Evolutionary conservation across 2,797 vertebrate species (phyloP).

Genomic region (Scomberomorus guttatus): DNA sequence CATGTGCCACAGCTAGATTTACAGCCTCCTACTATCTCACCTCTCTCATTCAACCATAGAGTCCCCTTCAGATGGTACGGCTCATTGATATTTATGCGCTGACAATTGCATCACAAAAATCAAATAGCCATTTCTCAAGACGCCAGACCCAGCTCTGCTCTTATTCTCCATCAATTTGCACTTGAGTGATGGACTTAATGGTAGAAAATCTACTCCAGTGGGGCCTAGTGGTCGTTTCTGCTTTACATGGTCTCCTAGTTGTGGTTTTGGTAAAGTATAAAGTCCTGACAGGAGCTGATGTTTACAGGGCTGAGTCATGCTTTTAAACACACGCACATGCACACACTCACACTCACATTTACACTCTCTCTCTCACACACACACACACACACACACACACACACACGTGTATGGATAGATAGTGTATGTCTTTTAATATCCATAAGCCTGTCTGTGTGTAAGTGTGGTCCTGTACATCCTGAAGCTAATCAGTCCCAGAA

Average conservation of each 20-base stretch:
- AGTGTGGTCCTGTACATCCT: conserved; percentile 56
- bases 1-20: conserved; percentile 69
- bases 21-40: conserved; percentile 74
- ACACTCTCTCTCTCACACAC: conserved; percentile 46
- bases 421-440: conserved; percentile 35
- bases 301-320: conserved; percentile 74
- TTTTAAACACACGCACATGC: conserved; percentile 48
- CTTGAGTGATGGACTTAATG: conserved; percentile 75
- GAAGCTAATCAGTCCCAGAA: conserved; percentile 75
- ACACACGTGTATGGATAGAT: conserved; percentile 16
- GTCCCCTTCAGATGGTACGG: conserved; percentile 64
- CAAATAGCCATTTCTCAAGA: conserved; percentile 66
- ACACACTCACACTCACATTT: conserved; percentile 2
- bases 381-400: conserved; percentile 8
- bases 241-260: conserved; percentile 64
- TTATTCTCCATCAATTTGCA: conserved; percentile 70
- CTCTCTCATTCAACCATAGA: conserved; percentile 67
- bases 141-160: conserved; percentile 60
- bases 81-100: conserved; percentile 82
- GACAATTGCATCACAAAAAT: conserved; percentile 79
- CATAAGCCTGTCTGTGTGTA: conserved; percentile 42
- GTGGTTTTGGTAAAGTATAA: conserved; percentile 74
- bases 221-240: conserved; percentile 61
- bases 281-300: conserved; percentile 74
- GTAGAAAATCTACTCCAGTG: conserved; percentile 67